phyloP scores from a whole-genome alignment of 2,797 vertebrate genomes.

The Anguilla marmorata region DNA sequence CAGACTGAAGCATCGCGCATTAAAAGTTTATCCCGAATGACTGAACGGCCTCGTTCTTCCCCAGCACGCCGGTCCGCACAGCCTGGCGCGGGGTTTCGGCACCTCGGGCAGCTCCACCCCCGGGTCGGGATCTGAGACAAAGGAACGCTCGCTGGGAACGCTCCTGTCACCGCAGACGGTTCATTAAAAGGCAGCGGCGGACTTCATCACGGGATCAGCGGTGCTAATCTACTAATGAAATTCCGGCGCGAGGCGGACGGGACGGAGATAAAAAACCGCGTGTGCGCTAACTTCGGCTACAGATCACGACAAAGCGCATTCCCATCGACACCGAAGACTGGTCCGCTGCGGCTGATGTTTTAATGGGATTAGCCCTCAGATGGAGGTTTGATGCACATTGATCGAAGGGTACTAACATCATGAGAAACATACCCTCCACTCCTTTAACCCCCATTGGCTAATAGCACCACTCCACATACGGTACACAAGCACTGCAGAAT shows the following conservation, averaged over 20 bases:
- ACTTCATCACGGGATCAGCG: conserved; percentile 20
- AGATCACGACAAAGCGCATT: conserved; percentile 16
- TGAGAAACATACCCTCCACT: neutral
- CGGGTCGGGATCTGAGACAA: neutral
- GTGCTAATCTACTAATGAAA: conserved; percentile 39
- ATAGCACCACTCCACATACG: conserved; percentile 6
- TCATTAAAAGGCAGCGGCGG: conserved; percentile 21
- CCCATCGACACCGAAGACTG: conserved; percentile 23
- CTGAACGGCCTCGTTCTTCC: neutral
- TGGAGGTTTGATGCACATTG: conserved; percentile 26
- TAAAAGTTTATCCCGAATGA: conserved; percentile 2
- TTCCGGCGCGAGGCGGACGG: neutral
- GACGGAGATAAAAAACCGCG: neutral
- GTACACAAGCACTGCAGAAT: neutral
- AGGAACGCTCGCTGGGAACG: neutral
- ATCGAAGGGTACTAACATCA: neutral
- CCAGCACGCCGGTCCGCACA: neutral
- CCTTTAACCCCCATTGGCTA: neutral
- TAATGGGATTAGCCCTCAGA: conserved; percentile 38
- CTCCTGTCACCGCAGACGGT: neutral
- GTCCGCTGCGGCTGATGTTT: conserved; percentile 27
- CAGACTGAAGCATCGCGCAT: neutral
- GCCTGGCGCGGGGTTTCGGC: too few relatives aligned
- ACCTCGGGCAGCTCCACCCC: neutral
- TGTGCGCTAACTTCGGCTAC: neutral